Base-by-base conservation (phyloP, 2,113 vertebrate species). In the Cygnus buccinator region DNA sequence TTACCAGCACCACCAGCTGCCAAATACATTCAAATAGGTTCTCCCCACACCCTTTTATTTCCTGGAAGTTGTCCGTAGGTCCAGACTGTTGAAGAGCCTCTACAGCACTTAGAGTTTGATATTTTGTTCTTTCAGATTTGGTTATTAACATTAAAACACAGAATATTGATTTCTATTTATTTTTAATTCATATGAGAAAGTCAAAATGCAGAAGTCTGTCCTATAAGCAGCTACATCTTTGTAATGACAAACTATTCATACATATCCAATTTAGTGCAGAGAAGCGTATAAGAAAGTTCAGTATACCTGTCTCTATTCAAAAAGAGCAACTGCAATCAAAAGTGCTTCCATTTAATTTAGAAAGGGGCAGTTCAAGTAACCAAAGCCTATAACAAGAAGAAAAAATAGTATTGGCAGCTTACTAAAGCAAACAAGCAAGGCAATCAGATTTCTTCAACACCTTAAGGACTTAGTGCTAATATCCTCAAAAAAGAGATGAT, bases 21-120 rank as follows among this genome's bases (percentile, higher is more conserved):
- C 54, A 50, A 20, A 16, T 9, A 23, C 1, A 7, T 31, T 11
- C 46, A 82, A 52, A n/a, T 5, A 35, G 23, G 1, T 0, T 43
- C 77, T 65, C 70, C 3, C 3, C 3, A 50, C 6, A 7, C 12
- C 8, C 3, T 70, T 87, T 82, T 46, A 5, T 18, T 37, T n/a
- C 44, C n/a, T 72, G 25, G 16, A 84, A 78, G 23, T 12, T 63
- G 13, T 71, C 43, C 9, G 1, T 4, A 58, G 17, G 17, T 31
- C n/a, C n/a, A 23, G 22, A 61, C n/a, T 35, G 11, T 61, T 61
- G n/a, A 35, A 61, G 21, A 61, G n/a, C 59, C 59, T 23, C 21
- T 61, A 23, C 59, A 35, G 59, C 3, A 0, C 29, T 62, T 61
- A 26, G 28, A 89, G 48, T 5, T 77, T 14, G 13, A 39, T 37